Evolutionary conservation across 2,113 vertebrate genomes (phyloP).

Genomic region (Cyanoderma ruficeps): DNA sequence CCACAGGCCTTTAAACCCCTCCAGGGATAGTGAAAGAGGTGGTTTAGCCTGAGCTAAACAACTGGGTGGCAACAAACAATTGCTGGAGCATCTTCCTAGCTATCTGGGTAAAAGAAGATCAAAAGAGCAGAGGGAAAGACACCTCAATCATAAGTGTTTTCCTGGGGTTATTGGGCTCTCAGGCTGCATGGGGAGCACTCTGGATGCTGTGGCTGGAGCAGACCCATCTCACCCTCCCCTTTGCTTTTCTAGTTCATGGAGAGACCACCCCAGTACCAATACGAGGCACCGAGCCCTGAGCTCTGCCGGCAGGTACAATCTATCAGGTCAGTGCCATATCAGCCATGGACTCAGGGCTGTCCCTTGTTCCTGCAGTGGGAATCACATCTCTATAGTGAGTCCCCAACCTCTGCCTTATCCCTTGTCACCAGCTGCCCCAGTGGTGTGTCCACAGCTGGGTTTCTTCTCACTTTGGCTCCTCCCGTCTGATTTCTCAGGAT

Average conservation of each 20-base stretch:
- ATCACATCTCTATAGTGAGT: background rate
- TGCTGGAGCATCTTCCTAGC: background rate
- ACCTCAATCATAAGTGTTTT: background rate
- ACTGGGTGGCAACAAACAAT: background rate
- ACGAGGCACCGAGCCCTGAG: background rate
- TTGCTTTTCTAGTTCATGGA: background rate
- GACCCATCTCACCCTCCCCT: background rate
- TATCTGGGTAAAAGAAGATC: background rate
- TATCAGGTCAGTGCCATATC: conserved; percentile 12
- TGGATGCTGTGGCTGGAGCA: background rate
- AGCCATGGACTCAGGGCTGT: accelerated
- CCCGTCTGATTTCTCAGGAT: background rate
- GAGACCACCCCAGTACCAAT: background rate
- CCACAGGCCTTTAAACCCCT: background rate
- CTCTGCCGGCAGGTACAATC: conserved; percentile 8
- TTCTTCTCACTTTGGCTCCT: background rate
- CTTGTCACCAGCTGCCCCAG: accelerated
- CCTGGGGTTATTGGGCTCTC: accelerated
- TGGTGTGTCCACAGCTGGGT: accelerated
- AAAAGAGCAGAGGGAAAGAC: background rate
- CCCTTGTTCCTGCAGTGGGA: background rate
- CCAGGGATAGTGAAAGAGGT: background rate
- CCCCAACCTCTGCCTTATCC: background rate
- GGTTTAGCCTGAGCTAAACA: background rate
- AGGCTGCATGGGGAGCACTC: background rate